phyloP scores from a whole-genome alignment of 2,888 invertebrate species.

The Holacanthella duospinosa region DNA sequence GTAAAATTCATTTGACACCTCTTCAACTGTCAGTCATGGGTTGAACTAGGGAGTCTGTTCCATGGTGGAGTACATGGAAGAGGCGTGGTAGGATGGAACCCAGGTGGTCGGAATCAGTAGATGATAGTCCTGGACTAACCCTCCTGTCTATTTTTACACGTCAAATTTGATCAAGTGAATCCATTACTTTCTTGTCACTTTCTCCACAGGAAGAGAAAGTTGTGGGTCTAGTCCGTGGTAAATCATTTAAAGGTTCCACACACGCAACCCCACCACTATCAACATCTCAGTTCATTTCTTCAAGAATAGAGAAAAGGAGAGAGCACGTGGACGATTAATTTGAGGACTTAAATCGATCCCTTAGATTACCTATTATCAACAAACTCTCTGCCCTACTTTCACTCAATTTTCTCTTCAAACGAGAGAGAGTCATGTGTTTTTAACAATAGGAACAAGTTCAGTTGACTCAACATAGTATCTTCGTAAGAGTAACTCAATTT shows the following conservation, averaged over 20 bases:
- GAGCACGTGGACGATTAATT: too few species aligned
- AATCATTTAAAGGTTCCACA: background rate
- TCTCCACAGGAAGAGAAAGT: background rate
- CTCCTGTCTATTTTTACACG: background rate
- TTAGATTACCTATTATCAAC: too few species aligned
- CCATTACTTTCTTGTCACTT: conserved; percentile 6
- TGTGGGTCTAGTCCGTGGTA: background rate
- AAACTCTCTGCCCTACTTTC: background rate
- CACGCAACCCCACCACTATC: too few species aligned
- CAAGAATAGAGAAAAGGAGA: too few species aligned
- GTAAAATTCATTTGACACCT: background rate
- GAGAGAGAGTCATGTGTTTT: background rate
- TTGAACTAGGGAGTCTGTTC: background rate
- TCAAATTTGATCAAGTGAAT: conserved; percentile 10
- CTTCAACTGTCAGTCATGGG: background rate
- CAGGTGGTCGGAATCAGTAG: background rate
- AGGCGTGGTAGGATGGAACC: background rate
- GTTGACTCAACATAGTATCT: too few species aligned
- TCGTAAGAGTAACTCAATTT: too few species aligned
- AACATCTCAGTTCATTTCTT: too few species aligned
- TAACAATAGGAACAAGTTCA: too few species aligned
- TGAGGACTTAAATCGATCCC: background rate
- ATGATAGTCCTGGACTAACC: background rate
- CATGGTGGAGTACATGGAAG: background rate
- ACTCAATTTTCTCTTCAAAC: background rate